Conservation (phyloP, 2,888 invertebrate genomes). For the Limenitis camilla region DNA sequence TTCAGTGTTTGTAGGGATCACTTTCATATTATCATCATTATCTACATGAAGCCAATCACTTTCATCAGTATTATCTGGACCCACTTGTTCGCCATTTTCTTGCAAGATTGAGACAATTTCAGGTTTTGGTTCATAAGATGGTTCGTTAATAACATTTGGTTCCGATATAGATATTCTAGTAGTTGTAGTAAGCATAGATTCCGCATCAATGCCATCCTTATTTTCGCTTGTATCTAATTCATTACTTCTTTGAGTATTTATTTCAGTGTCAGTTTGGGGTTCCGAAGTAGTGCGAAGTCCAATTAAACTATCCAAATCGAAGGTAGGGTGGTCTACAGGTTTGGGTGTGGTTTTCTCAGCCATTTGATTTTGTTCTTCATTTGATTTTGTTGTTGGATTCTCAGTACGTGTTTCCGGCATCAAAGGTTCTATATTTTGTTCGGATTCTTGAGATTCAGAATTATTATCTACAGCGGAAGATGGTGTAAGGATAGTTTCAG, state of each 20-base stretch:
- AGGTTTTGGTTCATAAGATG: conserved; percentile 44
- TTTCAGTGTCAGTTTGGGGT: conserved; percentile 1
- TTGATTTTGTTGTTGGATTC: not conserved
- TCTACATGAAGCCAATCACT: conserved; percentile 44
- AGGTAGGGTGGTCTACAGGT: conserved; percentile 12
- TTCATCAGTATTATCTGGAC: conserved; percentile 25
- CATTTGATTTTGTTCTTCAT: conserved; percentile 7
- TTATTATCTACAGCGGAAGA: conserved; percentile 13
- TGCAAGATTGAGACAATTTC: conserved; percentile 43
- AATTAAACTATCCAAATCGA: conserved; percentile 19
- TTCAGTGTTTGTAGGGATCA: conserved; percentile 2
- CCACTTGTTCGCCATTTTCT: conserved; percentile 24
- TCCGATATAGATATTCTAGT: conserved; percentile 39
- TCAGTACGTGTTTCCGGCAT: not conserved
- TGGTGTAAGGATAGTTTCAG: conserved; percentile 20
- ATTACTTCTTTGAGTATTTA: conserved; percentile 18
- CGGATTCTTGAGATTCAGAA: conserved; percentile 12
- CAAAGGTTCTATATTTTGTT: conserved; percentile 20
- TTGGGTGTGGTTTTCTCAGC: conserved; percentile 7
- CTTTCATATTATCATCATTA: conserved; percentile 20
- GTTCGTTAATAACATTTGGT: conserved; percentile 39
- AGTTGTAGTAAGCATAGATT: conserved; percentile 32
- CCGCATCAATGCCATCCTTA: conserved; percentile 12
- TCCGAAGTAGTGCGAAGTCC: conserved; percentile 18
- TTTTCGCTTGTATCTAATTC: conserved; percentile 15